These are phyloP conservation scores for Bufo bufo DNA, from an alignment of 2,113 vertebrate genomes.

Conservation along the genomic window DNA sequence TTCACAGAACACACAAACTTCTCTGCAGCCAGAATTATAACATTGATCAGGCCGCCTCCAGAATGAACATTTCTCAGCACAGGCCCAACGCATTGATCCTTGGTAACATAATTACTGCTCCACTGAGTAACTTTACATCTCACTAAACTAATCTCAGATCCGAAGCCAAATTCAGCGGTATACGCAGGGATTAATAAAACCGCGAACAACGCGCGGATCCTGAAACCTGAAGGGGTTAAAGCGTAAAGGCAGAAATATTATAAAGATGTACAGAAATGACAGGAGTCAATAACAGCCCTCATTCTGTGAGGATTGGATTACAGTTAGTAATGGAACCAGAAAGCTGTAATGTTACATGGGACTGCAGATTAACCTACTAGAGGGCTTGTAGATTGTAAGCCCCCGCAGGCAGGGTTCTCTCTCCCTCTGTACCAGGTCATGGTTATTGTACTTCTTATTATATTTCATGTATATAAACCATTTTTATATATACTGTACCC, in stretches of 20 bases:
- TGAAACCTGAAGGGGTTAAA: background rate
- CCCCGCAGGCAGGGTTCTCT: too few relatives aligned
- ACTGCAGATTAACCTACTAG: background rate
- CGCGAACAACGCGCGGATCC: background rate
- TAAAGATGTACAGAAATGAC: background rate
- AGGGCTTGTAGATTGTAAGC: too few relatives aligned
- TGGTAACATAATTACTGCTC: background rate
- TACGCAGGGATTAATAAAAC: background rate
- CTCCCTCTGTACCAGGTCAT: too few relatives aligned
- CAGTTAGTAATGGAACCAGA: too few relatives aligned
- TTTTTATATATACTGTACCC: too few relatives aligned
- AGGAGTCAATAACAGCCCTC: background rate
- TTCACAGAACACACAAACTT: background rate
- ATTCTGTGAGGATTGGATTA: background rate
- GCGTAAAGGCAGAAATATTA: background rate
- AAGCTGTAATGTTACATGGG: background rate
- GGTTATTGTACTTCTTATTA: too few relatives aligned
- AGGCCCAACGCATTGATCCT: background rate
- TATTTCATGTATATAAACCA: background rate
- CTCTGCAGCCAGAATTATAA: background rate
- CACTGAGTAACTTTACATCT: constrained; percentile 4
- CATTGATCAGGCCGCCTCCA: background rate
- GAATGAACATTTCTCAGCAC: background rate
- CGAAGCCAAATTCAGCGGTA: background rate
- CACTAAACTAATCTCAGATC: background rate